phyloP scores from a whole-genome alignment of 2,113 vertebrate genomes.

The Cyprinodon variegatus region DNA sequence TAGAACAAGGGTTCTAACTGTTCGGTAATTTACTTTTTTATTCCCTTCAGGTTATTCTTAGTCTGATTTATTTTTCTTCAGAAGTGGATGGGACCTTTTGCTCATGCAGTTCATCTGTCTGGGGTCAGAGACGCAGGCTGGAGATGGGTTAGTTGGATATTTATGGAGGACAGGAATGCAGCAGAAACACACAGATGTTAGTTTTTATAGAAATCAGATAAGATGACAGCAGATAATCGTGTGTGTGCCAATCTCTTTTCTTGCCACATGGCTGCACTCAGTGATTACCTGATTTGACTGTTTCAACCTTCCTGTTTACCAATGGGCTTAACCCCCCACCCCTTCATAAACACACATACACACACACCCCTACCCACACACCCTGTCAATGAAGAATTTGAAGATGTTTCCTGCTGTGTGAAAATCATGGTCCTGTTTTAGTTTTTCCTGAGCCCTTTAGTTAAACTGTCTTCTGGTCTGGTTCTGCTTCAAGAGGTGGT shows the following conservation, averaged over 20 bases:
- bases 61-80: background rate
- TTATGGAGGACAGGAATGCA: constrained; percentile 6
- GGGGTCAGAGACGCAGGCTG: background rate
- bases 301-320: constrained; percentile 70
- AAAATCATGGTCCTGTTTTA: too few species aligned
- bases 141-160: background rate
- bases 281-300: constrained; percentile 73
- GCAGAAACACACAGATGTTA: constrained; percentile 16
- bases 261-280: constrained; percentile 69
- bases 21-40: too few species aligned
- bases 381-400: background rate
- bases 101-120: too few species aligned
- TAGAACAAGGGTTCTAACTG: background rate
- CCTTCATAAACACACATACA: constrained; percentile 9
- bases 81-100: background rate
- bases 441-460: too few species aligned
- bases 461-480: background rate
- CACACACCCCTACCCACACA: constrained; percentile 6
- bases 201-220: constrained; percentile 56
- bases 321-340: constrained; percentile 52
- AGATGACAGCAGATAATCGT: constrained; percentile 27
- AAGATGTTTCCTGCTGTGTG: too few species aligned
- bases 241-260: constrained; percentile 57
- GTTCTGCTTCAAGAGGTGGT: background rate
- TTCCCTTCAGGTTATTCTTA: too few species aligned